Evolutionary conservation across 1,140 invertebrate species (phyloP).

Genomic region (Andrena cerasifolii): DNA sequence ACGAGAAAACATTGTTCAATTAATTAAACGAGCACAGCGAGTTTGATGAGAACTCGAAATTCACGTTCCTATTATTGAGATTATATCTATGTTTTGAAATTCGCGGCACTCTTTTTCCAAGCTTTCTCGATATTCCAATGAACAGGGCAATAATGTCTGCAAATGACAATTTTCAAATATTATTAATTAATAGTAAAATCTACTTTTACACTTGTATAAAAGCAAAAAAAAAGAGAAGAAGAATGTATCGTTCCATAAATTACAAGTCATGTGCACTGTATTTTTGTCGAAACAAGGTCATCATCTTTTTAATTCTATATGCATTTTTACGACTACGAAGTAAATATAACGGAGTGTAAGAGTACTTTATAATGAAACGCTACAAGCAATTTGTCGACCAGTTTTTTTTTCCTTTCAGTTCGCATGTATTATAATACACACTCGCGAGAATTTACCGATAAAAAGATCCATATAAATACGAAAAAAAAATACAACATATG

Average conservation of each 20-base stretch:
- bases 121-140: background rate
- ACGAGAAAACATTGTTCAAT: background rate
- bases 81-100: background rate
- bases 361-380: constrained; percentile 26
- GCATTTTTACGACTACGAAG: constrained; percentile 10
- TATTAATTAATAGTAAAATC: constrained; percentile 14
- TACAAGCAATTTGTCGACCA: constrained; percentile 19
- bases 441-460: constrained; percentile 53
- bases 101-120: background rate
- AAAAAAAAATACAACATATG: constrained; percentile 34
- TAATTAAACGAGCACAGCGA: background rate
- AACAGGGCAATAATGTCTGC: background rate
- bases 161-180: constrained; percentile 11
- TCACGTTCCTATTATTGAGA: background rate
- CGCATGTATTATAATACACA: constrained; percentile 1
- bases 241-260: background rate
- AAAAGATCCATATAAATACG: constrained; percentile 52
- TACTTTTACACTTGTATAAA: background rate
- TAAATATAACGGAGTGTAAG: background rate
- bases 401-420: constrained; percentile 24
- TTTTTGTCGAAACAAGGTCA: constrained; percentile 11
- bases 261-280: background rate
- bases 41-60: background rate
- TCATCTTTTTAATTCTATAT: constrained; percentile 9
- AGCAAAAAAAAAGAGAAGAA: too few relatives aligned